Base-by-base conservation (phyloP, 2,797 vertebrate genomes). In the Craterocephalus amniculus region DNA sequence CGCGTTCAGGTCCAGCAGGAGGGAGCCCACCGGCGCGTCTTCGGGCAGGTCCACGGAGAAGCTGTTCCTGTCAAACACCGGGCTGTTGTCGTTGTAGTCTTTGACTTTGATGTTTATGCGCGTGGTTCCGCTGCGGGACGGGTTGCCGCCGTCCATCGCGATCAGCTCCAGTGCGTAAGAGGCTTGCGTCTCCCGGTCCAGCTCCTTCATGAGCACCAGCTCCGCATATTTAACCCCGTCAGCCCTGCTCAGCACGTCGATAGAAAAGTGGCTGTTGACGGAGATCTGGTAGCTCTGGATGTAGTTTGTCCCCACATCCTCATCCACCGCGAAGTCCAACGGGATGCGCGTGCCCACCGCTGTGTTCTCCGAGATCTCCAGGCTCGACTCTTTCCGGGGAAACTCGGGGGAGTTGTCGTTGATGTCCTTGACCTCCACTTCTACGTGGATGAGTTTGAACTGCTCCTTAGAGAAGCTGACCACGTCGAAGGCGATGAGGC, bases 381-480 rank as follows among this genome's bases (percentile, higher is more conserved):
- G 91, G 0, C 91, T 86, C 66, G 96, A 95, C 86, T 97, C 96
- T 73, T 94, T 91, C 4, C 93, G 92, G 67, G 96, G 95, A 67
- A 98, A 99, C 87, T 90, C 95, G 0, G 96, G 98, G 24, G 95
- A 93, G 58, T 98, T 96, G 93, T 99, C 97, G 43, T 99, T 98
- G 75, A 98, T 95, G 93, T 99, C 97, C 63, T 95, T 96, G 94
- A 99, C 96, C 94, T 98, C 96, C 90, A 99, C 95, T 91, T 99
- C 98, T 77, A 99, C 96, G 84, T 98, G 97, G 66, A 99, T 92
- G 81, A 98, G 94, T 76, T 95, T 95, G 90, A 96, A 97, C 67
- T 96, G 96, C 91, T 96, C 96, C 68, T 94, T 94, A 29, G 95
- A 96, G 89, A 97, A 96, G 83, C 96, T 97, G 89, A 99, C 96